Base-by-base conservation (phyloP, 2,113 vertebrate species). In the Dasyprocta punctata region DNA sequence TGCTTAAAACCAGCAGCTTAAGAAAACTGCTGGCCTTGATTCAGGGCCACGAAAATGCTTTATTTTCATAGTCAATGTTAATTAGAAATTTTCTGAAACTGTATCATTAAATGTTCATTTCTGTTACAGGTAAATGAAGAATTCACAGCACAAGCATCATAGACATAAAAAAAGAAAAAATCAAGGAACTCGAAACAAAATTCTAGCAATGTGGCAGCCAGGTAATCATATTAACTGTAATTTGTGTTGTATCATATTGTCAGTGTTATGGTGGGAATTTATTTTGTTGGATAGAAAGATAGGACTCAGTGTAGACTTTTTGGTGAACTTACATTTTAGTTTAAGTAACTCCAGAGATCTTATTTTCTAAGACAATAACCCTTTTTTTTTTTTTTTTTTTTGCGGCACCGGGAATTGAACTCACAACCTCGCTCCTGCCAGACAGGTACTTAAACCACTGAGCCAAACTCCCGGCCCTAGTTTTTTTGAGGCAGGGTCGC, bases 101-200 rank as follows among this genome's bases (percentile, higher is more conserved):
- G 0, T 0, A 17, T 20, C 82, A 65, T 94, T 71, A 96, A 81
- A 2, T 96, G 95, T 75, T 20, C 60, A 96, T 94, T 90, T 97
- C 98, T 24, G 0, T 98, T 98, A 17, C 99, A 99, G 99, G 99
- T 99, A 98, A 99, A 99, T 98, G 99, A 99, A 98, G 99, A 99
- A 98, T 49, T 78, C 75, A 99, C 99, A 98, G 99, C 99, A 98
- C 99, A 99, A 97, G 99, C 99, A 97, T 98, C 98, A 0, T 99
- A 99, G 81, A 98, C 99, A 95, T 99, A 99, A 97, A 99, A 99
- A 98, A 98, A 98, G 99, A 99, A 97, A 99, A 98, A 98, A 99
- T 99, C 98, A 99, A 99, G 98, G 99, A 99, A 95, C 97, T 99
- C 96, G 99, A 99, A 97, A 94, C 96, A 71, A 99, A 99, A 98